Evolutionary conservation across 2,113 vertebrate genomes (phyloP).

Genomic region (Balaenoptera acutorostrata): DNA sequence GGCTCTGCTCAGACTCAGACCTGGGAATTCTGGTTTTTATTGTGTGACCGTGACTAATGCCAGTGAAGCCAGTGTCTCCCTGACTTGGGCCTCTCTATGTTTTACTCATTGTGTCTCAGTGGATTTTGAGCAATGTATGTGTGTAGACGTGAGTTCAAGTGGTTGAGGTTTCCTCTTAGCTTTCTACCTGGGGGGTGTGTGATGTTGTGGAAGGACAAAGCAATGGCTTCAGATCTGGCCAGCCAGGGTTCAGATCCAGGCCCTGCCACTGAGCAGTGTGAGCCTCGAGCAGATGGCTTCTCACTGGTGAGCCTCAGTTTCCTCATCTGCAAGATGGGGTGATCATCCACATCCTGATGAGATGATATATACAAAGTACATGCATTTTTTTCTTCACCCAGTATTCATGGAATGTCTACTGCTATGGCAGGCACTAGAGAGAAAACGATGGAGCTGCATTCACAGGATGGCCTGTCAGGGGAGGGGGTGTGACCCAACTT

Average conservation of each 20-base stretch:
- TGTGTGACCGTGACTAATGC: neutral
- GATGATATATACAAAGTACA: neutral
- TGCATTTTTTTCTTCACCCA: neutral
- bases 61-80: neutral
- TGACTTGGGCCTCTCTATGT: neutral
- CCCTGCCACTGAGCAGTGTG: neutral
- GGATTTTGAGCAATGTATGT: neutral
- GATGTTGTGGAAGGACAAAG: neutral
- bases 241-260: neutral
- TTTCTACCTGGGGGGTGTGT: fast-evolving
- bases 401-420: no score
- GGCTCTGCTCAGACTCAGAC: neutral
- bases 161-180: neutral
- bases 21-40: neutral
- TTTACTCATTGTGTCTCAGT: neutral
- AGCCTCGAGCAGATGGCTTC: neutral
- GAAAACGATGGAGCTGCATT: fast-evolving
- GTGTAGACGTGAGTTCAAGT: neutral
- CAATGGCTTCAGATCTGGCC: neutral
- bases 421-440: fast-evolving
- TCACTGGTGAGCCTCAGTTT: neutral
- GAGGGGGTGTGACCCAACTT: neutral
- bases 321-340: neutral
- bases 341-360: neutral
- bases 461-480: neutral